Conservation (phyloP, 2,113 vertebrate species). For the Gadus chalcogrammus region DNA sequence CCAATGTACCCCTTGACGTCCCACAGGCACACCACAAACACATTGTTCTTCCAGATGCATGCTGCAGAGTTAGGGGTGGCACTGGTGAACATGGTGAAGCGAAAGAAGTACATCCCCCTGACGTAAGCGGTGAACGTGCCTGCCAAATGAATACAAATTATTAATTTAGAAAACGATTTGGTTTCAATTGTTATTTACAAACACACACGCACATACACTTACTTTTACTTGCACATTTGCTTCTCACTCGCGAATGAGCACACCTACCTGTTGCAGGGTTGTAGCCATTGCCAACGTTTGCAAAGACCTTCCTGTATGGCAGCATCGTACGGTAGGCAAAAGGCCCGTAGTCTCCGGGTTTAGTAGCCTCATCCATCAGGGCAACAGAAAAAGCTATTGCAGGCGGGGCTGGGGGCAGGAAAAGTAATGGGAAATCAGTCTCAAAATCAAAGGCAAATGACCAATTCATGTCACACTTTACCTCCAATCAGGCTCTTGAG, state of each 20-base stretch:
- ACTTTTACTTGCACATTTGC: too few relatives aligned
- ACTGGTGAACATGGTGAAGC: slow-evolving; percentile 52
- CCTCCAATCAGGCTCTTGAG: slow-evolving; percentile 28
- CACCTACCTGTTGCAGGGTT: slow-evolving; percentile 47
- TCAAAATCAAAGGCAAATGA: not conserved
- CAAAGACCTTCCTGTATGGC: slow-evolving; percentile 48
- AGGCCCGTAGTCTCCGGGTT: slow-evolving; percentile 40
- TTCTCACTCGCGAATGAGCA: too few relatives aligned
- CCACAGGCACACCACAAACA: slow-evolving; percentile 38
- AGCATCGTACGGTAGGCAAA: slow-evolving; percentile 33
- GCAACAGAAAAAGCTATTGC: slow-evolving; percentile 53
- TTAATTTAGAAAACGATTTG: not conserved
- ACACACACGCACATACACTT: too few relatives aligned
- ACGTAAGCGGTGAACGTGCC: slow-evolving; percentile 32
- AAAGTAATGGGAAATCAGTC: not conserved
- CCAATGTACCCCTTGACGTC: slow-evolving; percentile 1
- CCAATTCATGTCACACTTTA: slow-evolving; percentile 9
- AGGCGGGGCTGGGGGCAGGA: slow-evolving; percentile 21
- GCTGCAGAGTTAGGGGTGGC: slow-evolving; percentile 42
- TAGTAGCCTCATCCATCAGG: slow-evolving; percentile 29
- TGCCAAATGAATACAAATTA: slow-evolving; percentile 1
- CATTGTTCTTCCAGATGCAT: slow-evolving; percentile 47
- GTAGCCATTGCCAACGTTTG: slow-evolving; percentile 51
- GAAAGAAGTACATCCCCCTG: slow-evolving; percentile 53
- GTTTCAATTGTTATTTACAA: not conserved